Evolutionary conservation across 1,140 invertebrate genomes (phyloP), one percentile per base, ranked within the genome.

Genomic region (Cecropterus lyciades): DNA sequence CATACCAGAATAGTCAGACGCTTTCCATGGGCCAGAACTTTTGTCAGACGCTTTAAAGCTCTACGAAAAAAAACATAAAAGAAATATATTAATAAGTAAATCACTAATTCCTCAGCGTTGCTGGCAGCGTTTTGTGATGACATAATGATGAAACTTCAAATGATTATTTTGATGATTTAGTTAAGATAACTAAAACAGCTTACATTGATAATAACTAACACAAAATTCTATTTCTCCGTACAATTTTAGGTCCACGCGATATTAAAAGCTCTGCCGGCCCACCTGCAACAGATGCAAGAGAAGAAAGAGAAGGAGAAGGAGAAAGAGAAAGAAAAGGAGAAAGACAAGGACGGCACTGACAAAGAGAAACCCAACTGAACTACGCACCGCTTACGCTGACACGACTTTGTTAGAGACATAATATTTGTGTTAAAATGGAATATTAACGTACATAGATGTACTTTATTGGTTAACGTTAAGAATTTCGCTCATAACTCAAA

Each of bases 201-300:
- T 20, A 20, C 1, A 2, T 20, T 1, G 20, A 2, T 20, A 30
- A 8, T 30, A 30, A 30, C 27, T n/a, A n/a, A n/a, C n/a, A n/a
- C 27, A 8, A 7, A 8, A 37, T 37, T 11, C 9, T 37, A 37
- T 11, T 37, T 37, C 11, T 1, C 1, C 10, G 11, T 37, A 37
- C 10, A 33, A 11, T 37, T 37, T 37, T 49, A 93, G 92, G 93
- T 94, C 3, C 96, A 96, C 77, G 95, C 96, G 2, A 99, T 99
- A 67, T 92, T 99, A 20, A 99, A 99, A 90, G 97, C 98, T 64
- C 92, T 99, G 68, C 97, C 98, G 43, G 94, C 95, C 11, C 93
- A 94, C 76, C 88, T 94, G 27, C 94, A 94, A 72, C 89, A 93
- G 62, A 91, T 94, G 45, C 93, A 93, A 63, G 94, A 94, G 74